phyloP scores from a whole-genome alignment of 2,888 invertebrate species.

The Catocala fraxini region DNA sequence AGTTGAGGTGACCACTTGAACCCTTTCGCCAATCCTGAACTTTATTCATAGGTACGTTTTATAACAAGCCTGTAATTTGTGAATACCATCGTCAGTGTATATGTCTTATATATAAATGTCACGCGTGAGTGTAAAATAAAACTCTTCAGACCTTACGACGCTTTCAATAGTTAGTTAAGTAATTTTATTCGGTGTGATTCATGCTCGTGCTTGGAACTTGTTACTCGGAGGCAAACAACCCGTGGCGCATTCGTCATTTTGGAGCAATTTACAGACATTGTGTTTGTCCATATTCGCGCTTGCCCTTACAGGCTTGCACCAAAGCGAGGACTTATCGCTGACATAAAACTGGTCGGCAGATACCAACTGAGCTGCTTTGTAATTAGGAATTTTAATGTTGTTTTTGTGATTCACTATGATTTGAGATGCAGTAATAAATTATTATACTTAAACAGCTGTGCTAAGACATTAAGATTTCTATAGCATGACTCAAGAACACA shows the following conservation, averaged over 20 bases:
- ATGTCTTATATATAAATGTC: too few relatives aligned
- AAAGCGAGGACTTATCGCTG: constrained; percentile 50
- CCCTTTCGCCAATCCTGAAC: too few relatives aligned
- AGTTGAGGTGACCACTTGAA: too few relatives aligned
- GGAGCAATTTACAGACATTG: constrained; percentile 64
- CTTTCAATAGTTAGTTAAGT: constrained; percentile 22
- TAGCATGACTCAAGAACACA: too few relatives aligned
- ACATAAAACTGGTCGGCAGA: constrained; percentile 41
- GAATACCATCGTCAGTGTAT: too few relatives aligned
- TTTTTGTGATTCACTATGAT: too few relatives aligned
- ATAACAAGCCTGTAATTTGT: too few relatives aligned
- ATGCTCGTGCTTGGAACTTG: constrained; percentile 15
- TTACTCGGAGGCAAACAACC: constrained; percentile 24
- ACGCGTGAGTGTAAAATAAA: background rate
- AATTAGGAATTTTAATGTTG: constrained; percentile 3
- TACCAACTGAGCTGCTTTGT: constrained; percentile 15
- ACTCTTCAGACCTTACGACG: background rate
- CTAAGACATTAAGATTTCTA: too few relatives aligned
- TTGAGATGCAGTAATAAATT: background rate
- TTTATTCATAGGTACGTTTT: too few relatives aligned
- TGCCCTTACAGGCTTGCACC: constrained; percentile 50
- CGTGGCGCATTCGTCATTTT: constrained; percentile 57
- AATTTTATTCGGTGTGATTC: constrained; percentile 37
- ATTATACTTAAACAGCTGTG: background rate
- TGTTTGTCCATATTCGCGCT: constrained; percentile 59